Base-by-base conservation (phyloP, 2,888 invertebrate species). In the Dynastes tityus region DNA sequence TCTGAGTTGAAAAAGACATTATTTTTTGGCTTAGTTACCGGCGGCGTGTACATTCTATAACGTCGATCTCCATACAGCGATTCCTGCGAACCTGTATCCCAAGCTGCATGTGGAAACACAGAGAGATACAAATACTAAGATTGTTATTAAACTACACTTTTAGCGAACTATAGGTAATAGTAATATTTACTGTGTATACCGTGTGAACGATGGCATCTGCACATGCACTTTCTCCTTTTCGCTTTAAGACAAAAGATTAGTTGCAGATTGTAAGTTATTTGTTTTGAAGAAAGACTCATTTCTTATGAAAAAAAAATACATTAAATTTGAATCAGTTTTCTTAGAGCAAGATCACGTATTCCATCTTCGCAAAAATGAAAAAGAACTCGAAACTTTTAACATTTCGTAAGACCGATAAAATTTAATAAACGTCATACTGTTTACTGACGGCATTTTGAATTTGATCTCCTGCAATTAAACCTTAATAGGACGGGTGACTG, bases 1-100 rank as follows among this genome's bases (percentile, higher is more conserved):
- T 89, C 88, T 1, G 89, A 89, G 79, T 86, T 87, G 82, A 89
- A 89, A 83, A 89, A 89, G 9, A 88, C 82, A 81, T 88, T 87
- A 74, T 86, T 86, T 84, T 88, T 88, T 3, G 87, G 86, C 83
- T 86, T 85, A 11, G 83, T 80, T 2, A 87, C 85, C 3, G 88
- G 88, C 13, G 89, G 88, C 3, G 89, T 88, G 81, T 86, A 88
- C 64, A 87, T 82, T 70, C 84, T 84, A 76, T 84, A 82, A 73
- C 82, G 84, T 29, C 85, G 82, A 13, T 84, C 82, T 76, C 85
- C 86, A 81, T 85, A 85, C 45, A 88, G 82, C 9, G 88, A 88
- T 78, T 89, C 88, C 78, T 87, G 86, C 29, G 88, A 88, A 81
- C 86, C 84, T 70, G 80, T 83, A 84, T 88, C 88, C 88, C 84